Base-by-base conservation (phyloP, 2,797 vertebrate species). In the Cuculus canorus region DNA sequence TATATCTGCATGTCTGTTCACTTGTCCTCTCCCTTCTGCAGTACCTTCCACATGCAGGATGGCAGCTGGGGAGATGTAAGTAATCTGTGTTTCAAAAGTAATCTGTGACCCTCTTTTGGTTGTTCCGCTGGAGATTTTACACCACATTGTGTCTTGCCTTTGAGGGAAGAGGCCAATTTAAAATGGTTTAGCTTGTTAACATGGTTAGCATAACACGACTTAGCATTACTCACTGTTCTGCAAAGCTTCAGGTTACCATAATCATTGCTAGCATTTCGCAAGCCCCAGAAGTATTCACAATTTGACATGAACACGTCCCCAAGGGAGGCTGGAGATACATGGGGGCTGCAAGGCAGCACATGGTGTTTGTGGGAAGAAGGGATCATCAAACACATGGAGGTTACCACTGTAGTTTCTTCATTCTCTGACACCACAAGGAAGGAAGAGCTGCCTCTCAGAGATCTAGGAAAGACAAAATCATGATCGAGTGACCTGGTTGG, bases 201-300 rank as follows among this genome's bases (percentile, higher is more conserved):
- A 6, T 5, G 30, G 4, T 37, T 39, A 61, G 66, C 18, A 5
- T 47, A 56, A 52, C 14, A 3, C 19, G 23, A 39, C 17, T 82
- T 60, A 54, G 59, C 4, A 2, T 32, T 30, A 41, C 61, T 56
- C 35, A 8, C 82, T 53, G 56, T 30, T 92, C 59, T 25, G 12
- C 72, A 70, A 48, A 76, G 24, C 33, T 65, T 82, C 77, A 65
- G 47, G 30, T 82, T 22, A 53, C 72, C 21, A 2, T 61, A 61
- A 66, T 23, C 11, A 4, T 52, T 43, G 41, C 37, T 13, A 8
- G 17, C 2, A 0, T 72, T 94, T 59, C 2, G 0, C 78, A 47
- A 66, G 16, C 27, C 45, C 37, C 52, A 27, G 35, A 18, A 78
- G 32, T 24, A n/a, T 16, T 84, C 61, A 25, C 37, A 53, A 8